Percentiles rank a stretch among this genome's conserved stretches.
Conservation (phyloP, 2,113 vertebrate genomes). For the Toxotes jaculatrix region DNA sequence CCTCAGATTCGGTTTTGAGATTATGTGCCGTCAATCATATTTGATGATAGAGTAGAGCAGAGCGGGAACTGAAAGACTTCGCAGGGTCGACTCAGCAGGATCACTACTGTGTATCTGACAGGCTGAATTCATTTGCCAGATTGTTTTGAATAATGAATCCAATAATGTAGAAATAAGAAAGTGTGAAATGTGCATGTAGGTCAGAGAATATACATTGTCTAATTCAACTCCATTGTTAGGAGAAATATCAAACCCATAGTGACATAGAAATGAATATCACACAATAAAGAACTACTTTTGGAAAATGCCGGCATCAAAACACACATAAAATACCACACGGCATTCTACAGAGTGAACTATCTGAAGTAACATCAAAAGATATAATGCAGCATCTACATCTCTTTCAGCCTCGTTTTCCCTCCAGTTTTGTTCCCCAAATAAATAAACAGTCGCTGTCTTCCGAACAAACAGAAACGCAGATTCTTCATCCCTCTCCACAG, state of each 20-base stretch:
- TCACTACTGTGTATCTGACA: slow-evolving; percentile 34
- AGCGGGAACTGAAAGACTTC: slow-evolving; percentile 27
- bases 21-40: slow-evolving; percentile 64
- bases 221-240: background rate
- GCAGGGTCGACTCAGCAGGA: slow-evolving; percentile 37
- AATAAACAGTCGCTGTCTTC: slow-evolving; percentile 53
- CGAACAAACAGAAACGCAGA: slow-evolving; percentile 30
- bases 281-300: slow-evolving; percentile 16
- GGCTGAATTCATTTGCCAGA: slow-evolving; percentile 41
- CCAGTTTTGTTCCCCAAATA: slow-evolving; percentile 48
- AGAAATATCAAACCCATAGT: background rate
- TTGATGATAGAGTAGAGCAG: slow-evolving; percentile 44
- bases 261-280: background rate
- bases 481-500: slow-evolving; percentile 48
- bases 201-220: background rate
- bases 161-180: slow-evolving; percentile 24
- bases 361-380: slow-evolving; percentile 58
- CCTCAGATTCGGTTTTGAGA: slow-evolving; percentile 59
- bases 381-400: slow-evolving; percentile 25
- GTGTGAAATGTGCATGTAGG: background rate
- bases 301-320: slow-evolving; percentile 20
- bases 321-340: slow-evolving; percentile 11
- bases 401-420: slow-evolving; percentile 32
- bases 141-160: slow-evolving; percentile 54
- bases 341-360: slow-evolving; percentile 27